phyloP scores from a whole-genome alignment of 2,888 invertebrate genomes.

The Ptychoptera contaminata region DNA sequence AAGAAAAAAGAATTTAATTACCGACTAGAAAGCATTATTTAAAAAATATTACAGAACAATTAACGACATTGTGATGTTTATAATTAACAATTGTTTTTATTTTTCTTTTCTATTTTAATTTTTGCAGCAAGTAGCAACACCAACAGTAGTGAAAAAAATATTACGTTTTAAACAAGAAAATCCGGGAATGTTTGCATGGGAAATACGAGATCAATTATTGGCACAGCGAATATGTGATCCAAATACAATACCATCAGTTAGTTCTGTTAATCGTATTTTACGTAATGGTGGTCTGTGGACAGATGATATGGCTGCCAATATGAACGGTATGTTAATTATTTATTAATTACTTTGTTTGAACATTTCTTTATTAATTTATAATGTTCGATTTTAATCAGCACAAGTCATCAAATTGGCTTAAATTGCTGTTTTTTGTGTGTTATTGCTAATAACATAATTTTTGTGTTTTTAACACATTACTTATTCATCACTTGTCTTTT shows the following conservation, averaged over 20 bases:
- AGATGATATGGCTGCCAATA: constrained; percentile 36
- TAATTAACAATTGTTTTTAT: not conserved
- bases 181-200: constrained; percentile 95
- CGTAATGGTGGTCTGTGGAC: constrained; percentile 76
- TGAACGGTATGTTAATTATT: not conserved
- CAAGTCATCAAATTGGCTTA: too few species aligned
- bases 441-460: too few species aligned
- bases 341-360: not conserved
- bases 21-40: too few species aligned
- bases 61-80: not conserved
- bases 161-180: constrained; percentile 87
- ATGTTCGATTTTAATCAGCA: too few species aligned
- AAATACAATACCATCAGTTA: constrained; percentile 81
- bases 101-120: constrained; percentile 6
- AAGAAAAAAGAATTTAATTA: too few species aligned
- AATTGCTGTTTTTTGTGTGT: too few species aligned
- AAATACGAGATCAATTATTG: constrained; percentile 79
- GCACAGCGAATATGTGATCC: constrained; percentile 84
- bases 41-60: too few species aligned
- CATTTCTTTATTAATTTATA: too few species aligned
- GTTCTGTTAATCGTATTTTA: constrained; percentile 85
- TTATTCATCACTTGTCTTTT: too few species aligned
- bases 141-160: constrained; percentile 89
- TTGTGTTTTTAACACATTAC: too few species aligned
- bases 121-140: constrained; percentile 88